Percentiles rank a stretch among this genome's conserved stretches.
Conservation (phyloP, 2,113 vertebrate genomes). For the Oryzias melastigma region DNA sequence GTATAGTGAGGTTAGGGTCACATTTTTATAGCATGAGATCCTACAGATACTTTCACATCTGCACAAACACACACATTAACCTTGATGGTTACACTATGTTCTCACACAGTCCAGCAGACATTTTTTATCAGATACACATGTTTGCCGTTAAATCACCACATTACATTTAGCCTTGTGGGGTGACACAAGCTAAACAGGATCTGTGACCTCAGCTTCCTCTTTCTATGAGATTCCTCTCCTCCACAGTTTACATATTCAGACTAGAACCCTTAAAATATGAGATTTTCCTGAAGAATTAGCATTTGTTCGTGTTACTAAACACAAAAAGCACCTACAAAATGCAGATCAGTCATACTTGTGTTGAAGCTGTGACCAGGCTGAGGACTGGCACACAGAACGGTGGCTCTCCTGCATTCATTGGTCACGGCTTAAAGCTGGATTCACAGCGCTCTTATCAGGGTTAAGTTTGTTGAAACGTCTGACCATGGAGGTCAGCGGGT, state of each 20-base stretch:
- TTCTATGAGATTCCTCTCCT: too few relatives aligned
- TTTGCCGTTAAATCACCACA: constrained; percentile 37
- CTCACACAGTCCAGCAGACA: constrained; percentile 31
- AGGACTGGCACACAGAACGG: constrained; percentile 11
- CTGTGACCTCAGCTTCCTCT: not conserved
- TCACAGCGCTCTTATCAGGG: constrained; percentile 9
- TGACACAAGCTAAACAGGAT: constrained; percentile 27
- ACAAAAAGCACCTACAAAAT: too few relatives aligned
- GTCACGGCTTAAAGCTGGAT: constrained; percentile 27
- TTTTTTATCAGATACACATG: constrained; percentile 18
- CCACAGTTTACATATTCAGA: not conserved
- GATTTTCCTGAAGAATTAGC: too few relatives aligned
- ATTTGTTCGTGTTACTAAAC: too few relatives aligned
- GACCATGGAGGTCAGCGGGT: constrained; percentile 6
- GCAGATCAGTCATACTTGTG: too few relatives aligned
- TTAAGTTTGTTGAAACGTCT: constrained; percentile 8
- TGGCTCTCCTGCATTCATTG: constrained; percentile 34
- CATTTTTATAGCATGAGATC: constrained; percentile 19
- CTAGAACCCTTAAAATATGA: not conserved
- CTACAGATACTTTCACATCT: constrained; percentile 27
- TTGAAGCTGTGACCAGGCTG: not conserved
- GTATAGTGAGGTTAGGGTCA: not conserved
- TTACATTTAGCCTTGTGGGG: constrained; percentile 30
- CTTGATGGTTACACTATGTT: not conserved
- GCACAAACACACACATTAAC: constrained; percentile 7